A percentile compares a stretch with the other conserved stretches of the same genome.
Evolutionary conservation across 2,888 invertebrate species (phyloP).

Genomic region (Perizoma flavofasciatum): DNA sequence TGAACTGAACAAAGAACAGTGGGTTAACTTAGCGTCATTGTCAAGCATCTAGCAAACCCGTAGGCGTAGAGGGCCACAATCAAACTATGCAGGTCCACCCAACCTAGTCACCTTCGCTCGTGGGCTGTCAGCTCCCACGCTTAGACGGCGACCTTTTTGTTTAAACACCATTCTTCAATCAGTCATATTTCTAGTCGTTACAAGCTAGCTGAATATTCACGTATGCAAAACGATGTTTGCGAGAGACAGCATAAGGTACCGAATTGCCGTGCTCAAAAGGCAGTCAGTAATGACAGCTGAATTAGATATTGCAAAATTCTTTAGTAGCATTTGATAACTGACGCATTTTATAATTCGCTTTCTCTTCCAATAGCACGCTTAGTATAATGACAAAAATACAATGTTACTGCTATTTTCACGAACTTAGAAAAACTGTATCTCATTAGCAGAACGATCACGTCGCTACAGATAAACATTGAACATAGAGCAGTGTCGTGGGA

Average conservation of each 20-base stretch:
- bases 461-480: constrained; percentile 63
- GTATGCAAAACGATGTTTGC: constrained; percentile 59
- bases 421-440: constrained; percentile 63
- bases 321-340: constrained; percentile 17
- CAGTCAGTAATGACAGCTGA: constrained; percentile 37
- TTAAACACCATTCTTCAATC: constrained; percentile 57
- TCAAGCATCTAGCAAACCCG: constrained; percentile 47
- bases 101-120: constrained; percentile 60
- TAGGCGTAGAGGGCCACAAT: constrained; percentile 64
- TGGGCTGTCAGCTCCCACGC: constrained; percentile 70
- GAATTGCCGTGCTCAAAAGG: constrained; percentile 37
- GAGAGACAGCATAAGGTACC: constrained; percentile 47
- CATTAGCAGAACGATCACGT: constrained; percentile 73
- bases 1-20: constrained; percentile 23
- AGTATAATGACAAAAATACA: constrained; percentile 29
- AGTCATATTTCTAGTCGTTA: constrained; percentile 57
- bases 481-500: constrained; percentile 75
- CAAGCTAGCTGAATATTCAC: constrained; percentile 68
- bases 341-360: constrained; percentile 8
- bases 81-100: constrained; percentile 63
- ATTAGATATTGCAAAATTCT: constrained; percentile 25
- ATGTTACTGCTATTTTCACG: constrained; percentile 49
- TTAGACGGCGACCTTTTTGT: constrained; percentile 65
- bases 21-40: constrained; percentile 39
- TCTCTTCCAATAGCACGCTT: constrained; percentile 27